phyloP scores from a whole-genome alignment of 2,113 vertebrate species.

The Zosterops lateralis region DNA sequence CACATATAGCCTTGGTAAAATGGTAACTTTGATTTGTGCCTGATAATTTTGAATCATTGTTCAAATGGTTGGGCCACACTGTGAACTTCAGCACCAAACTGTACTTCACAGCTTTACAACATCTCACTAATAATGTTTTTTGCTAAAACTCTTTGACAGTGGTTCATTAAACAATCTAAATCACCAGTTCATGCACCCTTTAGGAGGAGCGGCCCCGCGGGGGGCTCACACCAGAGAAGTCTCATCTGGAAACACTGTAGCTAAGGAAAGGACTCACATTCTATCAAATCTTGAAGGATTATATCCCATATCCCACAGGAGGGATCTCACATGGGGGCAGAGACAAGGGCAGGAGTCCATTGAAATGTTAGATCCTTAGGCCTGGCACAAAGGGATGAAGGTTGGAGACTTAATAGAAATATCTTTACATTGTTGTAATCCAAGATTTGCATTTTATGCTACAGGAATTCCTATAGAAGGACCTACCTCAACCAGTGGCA shows the following conservation, averaged over 20 bases:
- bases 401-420: neutral
- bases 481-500: rapidly evolving
- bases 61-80: neutral
- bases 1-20: neutral
- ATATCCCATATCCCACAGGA: neutral
- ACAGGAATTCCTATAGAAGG: neutral
- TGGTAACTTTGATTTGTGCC: neutral
- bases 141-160: neutral
- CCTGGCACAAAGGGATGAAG: rapidly evolving
- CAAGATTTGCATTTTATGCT: neutral
- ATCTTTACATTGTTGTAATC: neutral
- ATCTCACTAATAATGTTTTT: neutral
- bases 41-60: neutral
- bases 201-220: neutral
- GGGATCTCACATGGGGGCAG: rapidly evolving
- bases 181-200: neutral
- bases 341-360: neutral
- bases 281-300: neutral
- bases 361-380: neutral
- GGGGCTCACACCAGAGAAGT: neutral
- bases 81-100: neutral
- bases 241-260: neutral
- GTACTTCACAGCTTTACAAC: neutral
- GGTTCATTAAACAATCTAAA: neutral
- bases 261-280: neutral